Conservation (phyloP, 2,888 invertebrate genomes). For the Lutraria lutraria region DNA sequence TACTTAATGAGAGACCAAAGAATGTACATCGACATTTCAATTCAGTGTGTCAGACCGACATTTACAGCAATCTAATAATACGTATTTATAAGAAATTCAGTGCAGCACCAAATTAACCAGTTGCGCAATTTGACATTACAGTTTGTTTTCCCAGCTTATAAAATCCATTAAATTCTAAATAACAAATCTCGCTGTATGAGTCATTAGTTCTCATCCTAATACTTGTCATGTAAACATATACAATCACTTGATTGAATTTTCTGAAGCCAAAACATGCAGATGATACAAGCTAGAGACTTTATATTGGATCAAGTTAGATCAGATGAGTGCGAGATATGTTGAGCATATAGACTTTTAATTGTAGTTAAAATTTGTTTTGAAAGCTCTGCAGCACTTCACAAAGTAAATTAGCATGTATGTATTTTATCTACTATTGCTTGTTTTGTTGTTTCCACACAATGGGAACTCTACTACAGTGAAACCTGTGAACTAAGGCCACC, state of each 20-base stretch:
- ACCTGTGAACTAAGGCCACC: too few species aligned
- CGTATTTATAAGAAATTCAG: neutral
- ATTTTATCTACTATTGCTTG: too few species aligned
- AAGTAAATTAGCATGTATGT: too few species aligned
- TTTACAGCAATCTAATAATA: too few species aligned
- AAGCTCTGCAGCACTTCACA: too few species aligned
- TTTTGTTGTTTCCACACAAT: too few species aligned
- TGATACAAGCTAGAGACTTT: neutral
- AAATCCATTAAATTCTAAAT: slow-evolving; percentile 13
- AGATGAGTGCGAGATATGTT: neutral
- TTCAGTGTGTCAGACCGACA: too few species aligned
- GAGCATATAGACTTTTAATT: neutral
- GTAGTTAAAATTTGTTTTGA: neutral
- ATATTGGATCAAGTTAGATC: neutral
- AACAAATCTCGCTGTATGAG: neutral
- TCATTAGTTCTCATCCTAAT: neutral
- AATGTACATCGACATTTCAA: too few species aligned
- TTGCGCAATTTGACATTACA: neutral
- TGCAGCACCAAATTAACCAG: slow-evolving; percentile 3
- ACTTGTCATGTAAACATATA: slow-evolving; percentile 16
- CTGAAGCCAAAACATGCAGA: neutral
- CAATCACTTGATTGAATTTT: slow-evolving; percentile 6
- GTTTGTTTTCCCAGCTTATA: slow-evolving; percentile 30
- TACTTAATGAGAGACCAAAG: too few species aligned
- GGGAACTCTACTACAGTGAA: too few species aligned